Evolutionary conservation across 2,113 vertebrate genomes (phyloP), one percentile per base, ranked within the genome.

Genomic region (Enhydra lutris): DNA sequence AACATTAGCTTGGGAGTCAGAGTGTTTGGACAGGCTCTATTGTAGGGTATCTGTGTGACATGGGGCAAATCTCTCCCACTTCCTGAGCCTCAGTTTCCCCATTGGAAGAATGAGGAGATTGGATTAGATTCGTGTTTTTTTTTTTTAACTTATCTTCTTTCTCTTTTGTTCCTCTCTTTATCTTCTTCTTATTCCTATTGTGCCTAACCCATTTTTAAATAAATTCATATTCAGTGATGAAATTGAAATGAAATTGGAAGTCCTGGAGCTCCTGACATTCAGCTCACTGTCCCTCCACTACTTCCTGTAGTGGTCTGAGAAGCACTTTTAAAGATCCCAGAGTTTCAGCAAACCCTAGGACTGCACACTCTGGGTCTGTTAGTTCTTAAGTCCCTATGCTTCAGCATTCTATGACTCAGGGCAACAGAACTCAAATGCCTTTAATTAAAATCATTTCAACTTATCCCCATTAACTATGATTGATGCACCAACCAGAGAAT

Each of bases 371-470:
- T 7, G 59, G 55, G n/a, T 36, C 50, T 89, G 50, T 45, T 14
- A 45, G 52, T 31, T 55, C 61, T 31, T 47, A 36, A 36, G 9
- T 21, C 67, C 59, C 47, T 52, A 17, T 1, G 52, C 50, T 24
- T 21, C 23, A 24, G 74, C 59, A 5, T 88, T 86, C 87, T 76
- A 6, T 55, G 94, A 95, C 94, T 92, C 90, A 76, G 86, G 92
- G 71, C 76, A 78, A 88, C 50, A 81, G 90, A 71, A 95, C 84
- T 31, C 82, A 96, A 98, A 83, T 55, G 14, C 50, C 87, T 91
- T 97, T 97, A 82, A 98, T 97, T 95, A 97, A 96, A 97, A 97
- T 86, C 36, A 82, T 78, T 88, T 97, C 95, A 61, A 81, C 47
- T 95, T 97, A 55, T 96, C 4, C 78, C 96, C 50, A 42, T 65